Percentiles rank a stretch among this genome's conserved stretches.
Conservation (phyloP, 2,113 vertebrate species). For the Ceyx cyanopectus region DNA sequence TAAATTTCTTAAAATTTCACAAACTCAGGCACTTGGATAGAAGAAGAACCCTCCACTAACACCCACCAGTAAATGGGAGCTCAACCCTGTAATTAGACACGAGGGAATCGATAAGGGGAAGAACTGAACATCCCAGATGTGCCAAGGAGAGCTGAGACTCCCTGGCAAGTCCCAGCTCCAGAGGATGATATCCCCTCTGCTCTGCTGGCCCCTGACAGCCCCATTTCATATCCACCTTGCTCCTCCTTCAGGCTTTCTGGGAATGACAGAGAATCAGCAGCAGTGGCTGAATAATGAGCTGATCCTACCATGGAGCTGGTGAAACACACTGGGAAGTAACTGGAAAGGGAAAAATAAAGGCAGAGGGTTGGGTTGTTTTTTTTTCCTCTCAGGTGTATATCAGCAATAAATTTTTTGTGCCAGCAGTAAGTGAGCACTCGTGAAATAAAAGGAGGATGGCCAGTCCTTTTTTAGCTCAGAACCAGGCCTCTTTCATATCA, state of each 20-base stretch:
- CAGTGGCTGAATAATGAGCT: not conserved
- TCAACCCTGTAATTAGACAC: not conserved
- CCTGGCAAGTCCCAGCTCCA: not conserved
- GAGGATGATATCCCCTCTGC: not conserved
- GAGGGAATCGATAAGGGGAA: not conserved
- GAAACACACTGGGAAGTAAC: not conserved
- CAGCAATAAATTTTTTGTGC: not conserved
- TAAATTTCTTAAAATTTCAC: not conserved
- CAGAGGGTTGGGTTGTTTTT: not conserved
- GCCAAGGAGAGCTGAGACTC: not conserved
- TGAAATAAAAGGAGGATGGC: not conserved
- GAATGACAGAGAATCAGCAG: not conserved
- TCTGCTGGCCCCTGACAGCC: not conserved
- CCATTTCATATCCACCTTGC: not conserved
- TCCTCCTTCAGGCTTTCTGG: not conserved
- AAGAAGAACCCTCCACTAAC: not conserved
- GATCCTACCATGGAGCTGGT: not conserved
- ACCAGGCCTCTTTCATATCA: not conserved
- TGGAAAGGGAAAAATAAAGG: not conserved
- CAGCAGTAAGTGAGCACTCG: not conserved
- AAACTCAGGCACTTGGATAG: not conserved
- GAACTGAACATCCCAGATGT: not conserved
- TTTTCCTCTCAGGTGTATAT: not conserved
- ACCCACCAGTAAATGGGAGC: not conserved
- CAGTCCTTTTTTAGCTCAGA: not conserved